Evolutionary conservation across 2,888 invertebrate genomes (phyloP), one percentile per base, ranked within the genome.

Genomic region (Hypomecis punctinalis): DNA sequence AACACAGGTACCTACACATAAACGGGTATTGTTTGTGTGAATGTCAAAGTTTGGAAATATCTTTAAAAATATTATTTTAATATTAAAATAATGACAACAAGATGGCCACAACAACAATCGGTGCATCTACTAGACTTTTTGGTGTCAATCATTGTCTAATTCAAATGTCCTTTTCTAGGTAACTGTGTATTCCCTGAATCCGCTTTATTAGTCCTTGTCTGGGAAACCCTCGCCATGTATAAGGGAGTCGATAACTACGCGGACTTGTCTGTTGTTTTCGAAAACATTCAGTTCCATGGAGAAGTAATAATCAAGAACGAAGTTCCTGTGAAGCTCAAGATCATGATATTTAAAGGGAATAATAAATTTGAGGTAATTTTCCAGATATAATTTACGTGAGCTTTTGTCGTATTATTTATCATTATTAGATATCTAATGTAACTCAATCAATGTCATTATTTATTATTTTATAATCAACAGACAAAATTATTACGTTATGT

Each of bases 111-210:
- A 23, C 3, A 1, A 23, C 23, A 23, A 23, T 3, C 23, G 23
- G 23, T 23, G 23, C 23, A 23, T 23, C 23, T 23, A 23, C 23
- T 23, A 23, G 3, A 23, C 23, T 1, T 1, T 3, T 23, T 23
- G 23, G 23, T 23, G 23, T 23, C 23, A 23, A 23, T 23, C 1
- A 23, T 23, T 23, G 23, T 46, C 11, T 10, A 53, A 45, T 33
- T 54, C 11, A n/a, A 53, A 58, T 35, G n/a, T 9, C 57, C 49
- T 51, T 48, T 42, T 33, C 10, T 11, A 83, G 95, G 95, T 5
- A 86, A 94, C 55, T 93, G 94, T 61, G 83, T 95, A n/a, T 95
- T 94, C 74, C 96, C 96, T 1, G 96, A 96, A 61, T 95, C 96
- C 8, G 95, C 88, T 0, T 79, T 85, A 13, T 71, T 93, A 33